Conservation (phyloP, 2,113 vertebrate genomes). For the Sinosuthora webbiana region DNA sequence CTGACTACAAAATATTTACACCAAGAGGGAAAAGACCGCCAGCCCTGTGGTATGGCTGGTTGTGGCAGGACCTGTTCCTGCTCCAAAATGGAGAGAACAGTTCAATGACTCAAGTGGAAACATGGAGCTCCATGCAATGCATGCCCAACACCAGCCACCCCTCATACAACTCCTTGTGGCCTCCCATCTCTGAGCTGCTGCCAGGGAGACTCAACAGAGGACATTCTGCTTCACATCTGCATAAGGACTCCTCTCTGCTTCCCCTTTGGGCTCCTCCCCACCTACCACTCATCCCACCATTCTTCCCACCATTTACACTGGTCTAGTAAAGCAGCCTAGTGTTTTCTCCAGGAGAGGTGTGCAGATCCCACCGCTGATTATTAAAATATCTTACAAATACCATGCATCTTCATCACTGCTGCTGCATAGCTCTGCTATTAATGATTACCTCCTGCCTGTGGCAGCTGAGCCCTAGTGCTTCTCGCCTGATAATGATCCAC, state of each 20-base stretch:
- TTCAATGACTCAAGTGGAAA: not conserved
- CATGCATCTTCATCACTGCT: not conserved
- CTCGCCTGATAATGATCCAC: not conserved
- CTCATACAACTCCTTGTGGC: rapidly evolving
- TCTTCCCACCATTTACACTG: not conserved
- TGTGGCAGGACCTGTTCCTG: not conserved
- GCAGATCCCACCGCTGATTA: not conserved
- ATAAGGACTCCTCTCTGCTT: not conserved
- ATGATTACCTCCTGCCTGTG: not conserved
- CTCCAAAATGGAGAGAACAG: not conserved
- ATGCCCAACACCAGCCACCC: not conserved
- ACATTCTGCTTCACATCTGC: not conserved
- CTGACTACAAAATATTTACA: not conserved
- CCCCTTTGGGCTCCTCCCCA: not conserved
- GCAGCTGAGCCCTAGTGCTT: not conserved
- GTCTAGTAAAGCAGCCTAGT: not conserved
- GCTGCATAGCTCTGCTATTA: not conserved
- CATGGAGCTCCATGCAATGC: not conserved
- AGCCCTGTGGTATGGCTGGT: not conserved
- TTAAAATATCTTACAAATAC: not conserved
- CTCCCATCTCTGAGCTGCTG: not conserved
- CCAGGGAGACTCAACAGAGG: not conserved
- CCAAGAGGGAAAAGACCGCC: not conserved
- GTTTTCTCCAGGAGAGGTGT: not conserved
- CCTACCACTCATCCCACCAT: not conserved